Percentiles rank a stretch among this genome's conserved stretches.
These are phyloP conservation scores for Noctua janthe DNA, from an alignment of 2,888 invertebrate species.

Conservation along the genomic window DNA sequence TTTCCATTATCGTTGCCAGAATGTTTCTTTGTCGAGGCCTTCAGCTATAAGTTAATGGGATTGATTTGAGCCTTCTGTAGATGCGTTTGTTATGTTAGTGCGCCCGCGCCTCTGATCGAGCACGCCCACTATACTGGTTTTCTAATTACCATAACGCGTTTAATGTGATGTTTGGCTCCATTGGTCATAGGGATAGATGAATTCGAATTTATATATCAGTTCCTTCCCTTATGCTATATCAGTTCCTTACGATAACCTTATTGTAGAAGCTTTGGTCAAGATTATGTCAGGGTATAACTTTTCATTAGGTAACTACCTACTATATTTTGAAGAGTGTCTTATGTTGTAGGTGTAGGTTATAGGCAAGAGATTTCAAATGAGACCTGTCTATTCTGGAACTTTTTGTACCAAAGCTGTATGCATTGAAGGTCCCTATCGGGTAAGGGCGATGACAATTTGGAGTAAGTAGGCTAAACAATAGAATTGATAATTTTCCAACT, in stretches of 20 bases:
- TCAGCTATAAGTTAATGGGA: background rate
- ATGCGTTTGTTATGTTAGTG: constrained; percentile 13
- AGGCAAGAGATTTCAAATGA: too few species aligned
- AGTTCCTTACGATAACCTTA: background rate
- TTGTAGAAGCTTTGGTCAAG: background rate
- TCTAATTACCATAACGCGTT: constrained; percentile 71
- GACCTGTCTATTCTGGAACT: background rate
- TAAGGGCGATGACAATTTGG: background rate
- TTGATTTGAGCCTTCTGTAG: constrained; percentile 22
- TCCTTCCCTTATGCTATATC: background rate
- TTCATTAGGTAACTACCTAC: too few species aligned
- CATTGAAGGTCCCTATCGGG: background rate
- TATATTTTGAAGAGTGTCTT: too few species aligned
- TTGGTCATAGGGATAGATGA: constrained; percentile 26
- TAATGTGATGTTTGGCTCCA: constrained; percentile 59
- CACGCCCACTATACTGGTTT: constrained; percentile 67
- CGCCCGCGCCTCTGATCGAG: constrained; percentile 55
- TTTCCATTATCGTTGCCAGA: background rate
- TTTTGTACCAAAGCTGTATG: background rate
- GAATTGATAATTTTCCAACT: background rate
- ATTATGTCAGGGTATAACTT: background rate
- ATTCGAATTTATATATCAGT: background rate
- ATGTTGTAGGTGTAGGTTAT: too few species aligned
- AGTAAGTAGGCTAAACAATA: background rate
- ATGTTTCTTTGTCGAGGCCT: background rate